Conservation (phyloP, 1,140 invertebrate species). For the Apolygus lucorum region DNA sequence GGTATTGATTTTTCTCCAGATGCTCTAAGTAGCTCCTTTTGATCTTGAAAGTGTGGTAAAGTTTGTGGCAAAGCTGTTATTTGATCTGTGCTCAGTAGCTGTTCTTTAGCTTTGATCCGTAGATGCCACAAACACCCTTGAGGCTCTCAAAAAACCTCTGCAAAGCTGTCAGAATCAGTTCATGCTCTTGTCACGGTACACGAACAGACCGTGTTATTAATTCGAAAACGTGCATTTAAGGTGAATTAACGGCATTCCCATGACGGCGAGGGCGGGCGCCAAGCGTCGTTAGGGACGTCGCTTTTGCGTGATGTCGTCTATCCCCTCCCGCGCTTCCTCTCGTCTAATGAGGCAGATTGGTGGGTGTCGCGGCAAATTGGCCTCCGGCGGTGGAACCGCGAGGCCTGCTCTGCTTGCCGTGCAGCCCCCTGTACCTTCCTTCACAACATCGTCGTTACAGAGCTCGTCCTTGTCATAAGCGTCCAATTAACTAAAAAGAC, state of each 20-base stretch:
- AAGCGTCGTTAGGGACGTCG: not conserved
- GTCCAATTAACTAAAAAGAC: not conserved
- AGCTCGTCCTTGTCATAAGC: not conserved
- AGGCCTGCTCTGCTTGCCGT: too few relatives aligned
- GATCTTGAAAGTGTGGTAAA: too few relatives aligned
- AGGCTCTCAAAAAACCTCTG: too few relatives aligned
- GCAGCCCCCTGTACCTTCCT: too few relatives aligned
- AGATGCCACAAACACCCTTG: too few relatives aligned
- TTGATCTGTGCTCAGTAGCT: too few relatives aligned
- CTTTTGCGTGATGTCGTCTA: not conserved
- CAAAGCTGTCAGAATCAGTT: not conserved
- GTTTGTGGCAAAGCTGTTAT: too few relatives aligned
- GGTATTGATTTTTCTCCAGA: too few relatives aligned
- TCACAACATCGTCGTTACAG: too few relatives aligned
- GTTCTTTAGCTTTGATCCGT: too few relatives aligned
- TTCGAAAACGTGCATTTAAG: not conserved
- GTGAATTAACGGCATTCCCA: not conserved
- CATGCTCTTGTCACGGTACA: not conserved
- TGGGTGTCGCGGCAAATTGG: not conserved
- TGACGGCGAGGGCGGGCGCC: not conserved
- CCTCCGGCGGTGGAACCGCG: not conserved
- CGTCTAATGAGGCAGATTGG: not conserved
- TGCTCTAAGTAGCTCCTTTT: too few relatives aligned
- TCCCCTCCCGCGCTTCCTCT: too few relatives aligned
- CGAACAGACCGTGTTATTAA: not conserved